Evolutionary conservation across 2,888 invertebrate genomes (phyloP), one percentile per base, ranked within the genome.

Genomic region (Euphydryas editha): DNA sequence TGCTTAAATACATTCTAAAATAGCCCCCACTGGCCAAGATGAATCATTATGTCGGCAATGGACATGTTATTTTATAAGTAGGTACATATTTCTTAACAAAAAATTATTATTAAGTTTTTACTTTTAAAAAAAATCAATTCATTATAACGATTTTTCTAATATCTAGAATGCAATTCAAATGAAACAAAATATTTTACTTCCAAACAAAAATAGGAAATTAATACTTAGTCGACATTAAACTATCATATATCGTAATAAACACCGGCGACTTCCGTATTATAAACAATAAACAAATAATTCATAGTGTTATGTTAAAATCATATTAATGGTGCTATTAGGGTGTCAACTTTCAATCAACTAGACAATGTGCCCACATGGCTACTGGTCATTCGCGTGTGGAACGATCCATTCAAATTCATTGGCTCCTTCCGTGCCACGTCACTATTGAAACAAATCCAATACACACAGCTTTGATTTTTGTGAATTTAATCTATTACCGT

Each of bases 281-380:
- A 13, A 61, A 44, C 24, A 10, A 21, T 56, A 57, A 46, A 20
- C 21, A 17, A 18, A 21, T 57, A 3, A 10, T 47, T 56, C 20
- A 55, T 21, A 7, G 44, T 46, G 18, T 36, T 59, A 5, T n/a
- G 2, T 36, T 10, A 54, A 46, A 55, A 59, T 59, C 46, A 62
- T 44, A 37, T 6, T 62, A 47, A n/a, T 15, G 37, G 18, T 42
- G 18, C 24, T 30, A 51, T 60, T 60, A 37, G 56, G 56, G 42
- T 57, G 56, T 67, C 59, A 63, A 59, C 3, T 55, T 67, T 67
- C 49, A 60, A 67, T 60, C 55, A 56, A 39, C 39, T 13, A 46
- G 30, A n/a, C 17, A 64, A 64, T 54, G 57, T 21, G 54, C 58
- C 62, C 66, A 20, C 66, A 62, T 67, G 24, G 58, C 39, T 61